Base-by-base conservation (phyloP, 2,113 vertebrate species). In the Amia ocellicauda region DNA sequence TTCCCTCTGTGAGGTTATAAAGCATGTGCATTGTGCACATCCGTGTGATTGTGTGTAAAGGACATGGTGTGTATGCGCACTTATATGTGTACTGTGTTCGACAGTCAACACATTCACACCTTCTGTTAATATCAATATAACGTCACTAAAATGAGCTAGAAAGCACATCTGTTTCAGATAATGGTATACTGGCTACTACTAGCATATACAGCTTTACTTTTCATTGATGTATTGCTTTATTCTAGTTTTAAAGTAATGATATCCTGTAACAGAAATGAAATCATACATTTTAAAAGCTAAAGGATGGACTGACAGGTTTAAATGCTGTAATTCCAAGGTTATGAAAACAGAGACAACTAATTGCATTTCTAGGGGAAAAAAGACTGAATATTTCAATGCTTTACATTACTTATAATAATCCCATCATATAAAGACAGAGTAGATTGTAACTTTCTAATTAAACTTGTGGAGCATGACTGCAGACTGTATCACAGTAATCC, bases 391-490 rank as follows among this genome's bases (percentile, higher is more conserved):
- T 23, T 19, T 47, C 13, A 47, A 47, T 47, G 45, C 45, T 47
- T 47, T 63, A 55, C 24, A 63, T 47, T 63, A 55, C 24, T 58
- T 58, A 52, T 61, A 53, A 60, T 69, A 69, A 69, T 69, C 67
- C 62, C 54, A 72, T 72, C 66, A 69, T 43, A 68, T 55, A 63
- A 57, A 58, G 59, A 54, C 52, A 36, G 59, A 60, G 45, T 36
- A 55, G 47, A 69, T 58, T 75, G 64, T 69, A 69, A 27, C 26
- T 63, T 69, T 62, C 53, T 67, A 72, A 72, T 75, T 75, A 61
- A 75, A 67, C 70, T 64, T 27, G 60, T 62, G 62, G 47, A 52
- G 58, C 70, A 62, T 69, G 70, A 73, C 63, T 62, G 45, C 56
- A 26, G 62, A 64, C 42, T 43, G 55, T 49, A 64, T 49, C 23